Evolutionary conservation across 2,797 vertebrate genomes (phyloP).

Genomic region (Cetoscarus ocellatus): DNA sequence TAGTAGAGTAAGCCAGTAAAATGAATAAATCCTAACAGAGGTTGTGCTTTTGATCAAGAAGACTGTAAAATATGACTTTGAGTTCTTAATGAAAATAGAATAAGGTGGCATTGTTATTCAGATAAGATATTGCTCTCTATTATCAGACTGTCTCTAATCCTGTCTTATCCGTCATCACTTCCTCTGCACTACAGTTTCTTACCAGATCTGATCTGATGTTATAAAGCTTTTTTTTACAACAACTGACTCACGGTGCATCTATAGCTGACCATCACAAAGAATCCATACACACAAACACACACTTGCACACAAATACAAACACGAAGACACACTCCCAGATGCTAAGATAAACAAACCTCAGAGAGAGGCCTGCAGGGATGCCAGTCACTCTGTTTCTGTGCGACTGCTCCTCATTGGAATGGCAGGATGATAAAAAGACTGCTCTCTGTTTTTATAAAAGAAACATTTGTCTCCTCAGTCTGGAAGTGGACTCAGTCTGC

Average conservation of each 20-base stretch:
- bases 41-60: too few relatives aligned
- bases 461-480: slow-evolving; percentile 52
- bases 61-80: too few relatives aligned
- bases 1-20: too few relatives aligned
- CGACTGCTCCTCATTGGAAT: slow-evolving; percentile 46
- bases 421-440: slow-evolving; percentile 47
- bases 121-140: background rate
- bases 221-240: slow-evolving; percentile 7
- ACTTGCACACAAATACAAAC: too few relatives aligned
- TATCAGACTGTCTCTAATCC: slow-evolving; percentile 1
- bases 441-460: slow-evolving; percentile 34
- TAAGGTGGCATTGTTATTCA: background rate
- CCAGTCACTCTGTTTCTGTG: slow-evolving; percentile 56
- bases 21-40: too few relatives aligned
- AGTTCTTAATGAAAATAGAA: slow-evolving; percentile 1
- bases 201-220: background rate
- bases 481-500: slow-evolving; percentile 53
- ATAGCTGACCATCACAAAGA: slow-evolving; percentile 22
- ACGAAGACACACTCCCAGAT: slow-evolving; percentile 24
- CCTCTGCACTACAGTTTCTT: background rate
- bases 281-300: slow-evolving; percentile 6
- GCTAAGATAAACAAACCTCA: slow-evolving; percentile 45
- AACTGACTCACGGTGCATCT: slow-evolving; percentile 12
- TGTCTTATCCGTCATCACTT: background rate
- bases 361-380: slow-evolving; percentile 42